Evolutionary conservation across 1,140 invertebrate genomes (phyloP).

Genomic region (Reticulitermes speratus): DNA sequence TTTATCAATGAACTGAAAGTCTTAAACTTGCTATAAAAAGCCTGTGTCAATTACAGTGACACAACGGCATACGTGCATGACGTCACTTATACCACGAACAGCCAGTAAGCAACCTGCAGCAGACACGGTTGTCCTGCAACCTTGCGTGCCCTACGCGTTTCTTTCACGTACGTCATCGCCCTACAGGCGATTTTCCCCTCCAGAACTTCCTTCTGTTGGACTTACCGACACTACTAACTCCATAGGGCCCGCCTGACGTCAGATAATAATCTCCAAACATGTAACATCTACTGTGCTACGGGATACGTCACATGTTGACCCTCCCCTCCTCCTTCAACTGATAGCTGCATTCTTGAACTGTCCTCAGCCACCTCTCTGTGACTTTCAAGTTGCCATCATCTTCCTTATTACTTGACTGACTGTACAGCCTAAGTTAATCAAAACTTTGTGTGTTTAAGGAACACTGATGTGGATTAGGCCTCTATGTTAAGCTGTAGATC

Average conservation of each 20-base stretch:
- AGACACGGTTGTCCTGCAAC: neutral
- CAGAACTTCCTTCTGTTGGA: neutral
- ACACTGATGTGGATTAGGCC: no score
- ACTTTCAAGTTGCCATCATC: neutral
- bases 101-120: neutral
- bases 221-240: neutral
- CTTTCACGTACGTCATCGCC: neutral
- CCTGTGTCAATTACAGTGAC: no score
- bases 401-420: neutral
- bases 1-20: no score
- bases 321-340: neutral
- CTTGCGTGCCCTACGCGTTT: no score
- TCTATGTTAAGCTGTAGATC: no score
- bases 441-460: no score
- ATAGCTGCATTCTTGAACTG: neutral
- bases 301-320: neutral
- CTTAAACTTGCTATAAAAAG: no score
- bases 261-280: constrained; percentile 23
- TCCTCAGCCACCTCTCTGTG: neutral
- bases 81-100: no score
- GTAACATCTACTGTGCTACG: neutral
- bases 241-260: neutral
- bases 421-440: neutral
- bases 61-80: no score
- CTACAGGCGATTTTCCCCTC: neutral